Evolutionary conservation across 2,113 vertebrate genomes (phyloP).

Genomic region (Tiliqua scincoides): DNA sequence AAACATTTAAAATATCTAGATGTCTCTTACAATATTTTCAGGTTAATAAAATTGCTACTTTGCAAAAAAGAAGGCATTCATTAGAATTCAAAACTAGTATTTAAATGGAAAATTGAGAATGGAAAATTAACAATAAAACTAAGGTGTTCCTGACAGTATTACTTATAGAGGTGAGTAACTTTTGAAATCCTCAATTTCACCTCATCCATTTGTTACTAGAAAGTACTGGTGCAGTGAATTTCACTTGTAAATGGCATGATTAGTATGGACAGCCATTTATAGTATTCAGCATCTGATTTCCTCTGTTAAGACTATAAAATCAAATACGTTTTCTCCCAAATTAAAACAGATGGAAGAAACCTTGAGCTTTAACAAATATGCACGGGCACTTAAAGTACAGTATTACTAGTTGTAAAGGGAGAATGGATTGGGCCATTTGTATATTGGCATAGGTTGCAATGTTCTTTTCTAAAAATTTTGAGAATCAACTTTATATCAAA

Average conservation of each 20-base stretch:
- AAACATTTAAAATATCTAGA: constrained; percentile 38
- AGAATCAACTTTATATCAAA: constrained; percentile 41
- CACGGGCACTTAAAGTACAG: constrained; percentile 8
- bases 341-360: constrained; percentile 33
- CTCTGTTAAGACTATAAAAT: constrained; percentile 45
- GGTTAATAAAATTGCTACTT: constrained; percentile 61
- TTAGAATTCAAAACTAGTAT: constrained; percentile 61
- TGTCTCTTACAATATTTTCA: constrained; percentile 56
- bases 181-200: neutral
- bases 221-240: constrained; percentile 30
- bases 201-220: constrained; percentile 16
- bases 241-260: constrained; percentile 34
- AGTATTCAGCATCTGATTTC: constrained; percentile 41
- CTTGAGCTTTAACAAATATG: constrained; percentile 30
- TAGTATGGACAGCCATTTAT: constrained; percentile 28
- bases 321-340: constrained; percentile 48
- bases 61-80: constrained; percentile 50
- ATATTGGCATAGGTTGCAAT: constrained; percentile 11
- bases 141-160: constrained; percentile 26
- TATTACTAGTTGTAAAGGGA: constrained; percentile 24
- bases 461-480: constrained; percentile 33
- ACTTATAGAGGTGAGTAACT: constrained; percentile 18
- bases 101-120: constrained; percentile 47
- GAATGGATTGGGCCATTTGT: constrained; percentile 40
- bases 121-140: neutral